Conservation (phyloP, 2,797 vertebrate genomes). For the Acipenser transmontanus region DNA sequence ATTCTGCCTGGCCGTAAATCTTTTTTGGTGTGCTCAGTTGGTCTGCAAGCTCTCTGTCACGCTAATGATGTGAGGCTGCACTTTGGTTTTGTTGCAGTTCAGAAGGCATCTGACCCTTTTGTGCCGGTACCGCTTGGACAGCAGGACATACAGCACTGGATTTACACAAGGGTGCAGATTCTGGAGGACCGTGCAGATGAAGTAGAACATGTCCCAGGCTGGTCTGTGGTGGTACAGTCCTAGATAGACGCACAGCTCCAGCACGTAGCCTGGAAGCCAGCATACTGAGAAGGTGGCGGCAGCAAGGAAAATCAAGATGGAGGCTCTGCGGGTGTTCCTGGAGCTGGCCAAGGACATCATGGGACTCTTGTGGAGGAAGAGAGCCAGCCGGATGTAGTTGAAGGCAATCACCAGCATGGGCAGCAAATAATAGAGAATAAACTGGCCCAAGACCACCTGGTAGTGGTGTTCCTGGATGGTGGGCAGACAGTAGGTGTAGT, state of each 20-base stretch:
- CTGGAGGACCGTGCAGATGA: slow-evolving; percentile 52
- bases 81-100: slow-evolving; percentile 45
- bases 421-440: slow-evolving; percentile 60
- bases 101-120: slow-evolving; percentile 46
- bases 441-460: slow-evolving; percentile 58
- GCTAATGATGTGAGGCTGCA: slow-evolving; percentile 46
- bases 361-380: slow-evolving; percentile 61
- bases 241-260: slow-evolving; percentile 60
- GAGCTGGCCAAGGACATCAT: slow-evolving; percentile 55
- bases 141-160: slow-evolving; percentile 58
- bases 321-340: slow-evolving; percentile 57
- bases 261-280: slow-evolving; percentile 62
- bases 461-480: slow-evolving; percentile 60
- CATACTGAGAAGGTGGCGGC: slow-evolving; percentile 57
- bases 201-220: slow-evolving; percentile 59
- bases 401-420: slow-evolving; percentile 60
- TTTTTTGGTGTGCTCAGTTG: too few species aligned
- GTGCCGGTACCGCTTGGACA: slow-evolving; percentile 51
- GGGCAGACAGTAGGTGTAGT: slow-evolving; percentile 56
- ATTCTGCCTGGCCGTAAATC: too few species aligned
- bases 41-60: slow-evolving; percentile 18
- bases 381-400: slow-evolving; percentile 55
- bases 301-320: slow-evolving; percentile 61
- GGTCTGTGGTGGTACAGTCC: slow-evolving; percentile 47
- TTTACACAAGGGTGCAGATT: slow-evolving; percentile 58